Evolutionary conservation across 2,888 invertebrate species (phyloP), one percentile per base, ranked within the genome.

Genomic region (Latrodectus hesperus): DNA sequence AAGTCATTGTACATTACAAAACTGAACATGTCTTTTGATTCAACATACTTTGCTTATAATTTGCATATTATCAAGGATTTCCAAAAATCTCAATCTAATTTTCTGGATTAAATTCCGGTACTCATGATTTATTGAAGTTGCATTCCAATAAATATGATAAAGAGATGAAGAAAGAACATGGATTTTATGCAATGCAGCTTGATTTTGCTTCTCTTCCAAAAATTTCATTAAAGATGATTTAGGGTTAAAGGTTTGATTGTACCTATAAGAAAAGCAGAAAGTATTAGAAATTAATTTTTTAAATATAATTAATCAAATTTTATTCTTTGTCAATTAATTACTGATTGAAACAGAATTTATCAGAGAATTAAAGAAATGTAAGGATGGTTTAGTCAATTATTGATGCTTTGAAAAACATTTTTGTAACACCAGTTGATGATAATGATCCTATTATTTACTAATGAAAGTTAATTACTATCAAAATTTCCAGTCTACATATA

Each of bases 221-320:
- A 82, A 64, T 70, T 85, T 85, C 9, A 55, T 85, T 16, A 88
- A 55, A 14, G 26, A 51, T 64, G 88, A 85, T 6, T 67, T 64
- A 49, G 85, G 68, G 64, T 85, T 76, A 70, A 82, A 85, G 12
- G 85, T 88, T 78, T 81, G 82, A 71, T 88, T 88, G 64, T 82
- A 78, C 51, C 88, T 88, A 52, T 12, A 79, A 64, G 2, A 51
- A 65, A 73, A 72, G 64, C 11, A 49, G 14, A 53, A 8, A 64
- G 16, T 10, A 11, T 26, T 38, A 72, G 22, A 38, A 38, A 74
- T n/a, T 6, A 73, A 17, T 17, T n/a, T 53, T 17, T 10, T 17
- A 26, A 26, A 2, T 26, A 16, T 26, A 22, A 22, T 22, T 22
- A 22, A 22, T 1, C 22, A 1, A 22, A 22, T 22, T 22, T 22